phyloP scores from a whole-genome alignment of 2,888 invertebrate genomes.

The Drosophila silvestris region DNA sequence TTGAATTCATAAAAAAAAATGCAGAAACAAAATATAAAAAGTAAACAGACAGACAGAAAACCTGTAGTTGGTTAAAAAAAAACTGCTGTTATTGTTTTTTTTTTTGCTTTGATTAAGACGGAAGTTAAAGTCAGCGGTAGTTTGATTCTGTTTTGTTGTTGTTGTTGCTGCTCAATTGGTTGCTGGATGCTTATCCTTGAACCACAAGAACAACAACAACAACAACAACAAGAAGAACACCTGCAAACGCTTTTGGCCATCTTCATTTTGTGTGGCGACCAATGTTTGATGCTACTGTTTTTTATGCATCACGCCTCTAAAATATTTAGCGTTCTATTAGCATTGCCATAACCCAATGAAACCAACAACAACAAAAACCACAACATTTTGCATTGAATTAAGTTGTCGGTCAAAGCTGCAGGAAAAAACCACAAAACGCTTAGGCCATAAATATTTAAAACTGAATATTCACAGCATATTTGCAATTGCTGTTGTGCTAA shows the following conservation, averaged over 20 bases:
- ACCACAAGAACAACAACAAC: constrained; percentile 3
- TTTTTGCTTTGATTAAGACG: constrained; percentile 31
- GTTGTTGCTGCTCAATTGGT: constrained; percentile 18
- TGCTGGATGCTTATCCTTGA: constrained; percentile 47
- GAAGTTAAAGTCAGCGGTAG: constrained; percentile 37
- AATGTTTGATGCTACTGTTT: constrained; percentile 10
- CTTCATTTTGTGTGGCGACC: constrained; percentile 6
- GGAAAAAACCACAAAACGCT: constrained; percentile 28
- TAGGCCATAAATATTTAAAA: constrained; percentile 47
- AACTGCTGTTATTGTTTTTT: constrained; percentile 2
- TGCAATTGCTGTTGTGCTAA: constrained; percentile 58
- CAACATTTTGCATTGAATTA: constrained; percentile 21
- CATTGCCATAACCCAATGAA: constrained; percentile 32
- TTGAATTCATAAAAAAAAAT: constrained; percentile 16
- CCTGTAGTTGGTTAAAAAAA: constrained; percentile 33
- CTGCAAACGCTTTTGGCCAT: background rate
- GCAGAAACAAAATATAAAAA: background rate
- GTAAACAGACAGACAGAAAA: constrained; percentile 24
- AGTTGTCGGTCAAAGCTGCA: constrained; percentile 38
- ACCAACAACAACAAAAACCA: constrained; percentile 1
- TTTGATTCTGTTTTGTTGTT: constrained; percentile 7
- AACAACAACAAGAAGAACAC: background rate
- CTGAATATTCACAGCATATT: constrained; percentile 38
- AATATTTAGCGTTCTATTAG: constrained; percentile 15
- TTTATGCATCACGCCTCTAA: constrained; percentile 26